Base-by-base conservation (phyloP, 2,888 invertebrate species). In the Tanypteryx hageni region DNA sequence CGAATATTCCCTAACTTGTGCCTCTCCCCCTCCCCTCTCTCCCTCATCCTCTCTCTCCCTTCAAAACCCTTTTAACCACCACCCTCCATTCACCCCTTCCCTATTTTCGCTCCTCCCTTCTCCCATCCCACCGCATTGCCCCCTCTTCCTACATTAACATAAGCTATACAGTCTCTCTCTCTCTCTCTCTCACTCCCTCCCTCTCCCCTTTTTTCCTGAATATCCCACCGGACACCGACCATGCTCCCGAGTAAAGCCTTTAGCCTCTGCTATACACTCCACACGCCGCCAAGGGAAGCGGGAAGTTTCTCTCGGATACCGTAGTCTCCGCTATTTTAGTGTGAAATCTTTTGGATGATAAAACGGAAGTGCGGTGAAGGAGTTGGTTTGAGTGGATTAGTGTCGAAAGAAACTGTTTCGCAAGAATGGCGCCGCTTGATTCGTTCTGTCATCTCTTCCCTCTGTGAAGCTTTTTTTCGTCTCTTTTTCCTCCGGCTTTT, bases 31-130 rank as follows among this genome's bases (percentile, higher is more conserved):
- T 44, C 44, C 5, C 5, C 44, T 5, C 44, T 44, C 44, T 44
- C 44, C 5, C 44, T 3, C 44, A 44, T 5, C 44, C 44, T 3
- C 14, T 16, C n/a, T 59, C 61, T 31, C 31, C 27, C 61, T 18
- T 58, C 18, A 85, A 18, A 89, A 89, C 89, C 64, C 83, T 56
- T 83, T 56, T 18, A 18, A 31, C 82, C 31, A 22, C 27, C 64
- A 27, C 86, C 61, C 59, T 59, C n/a, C 83, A 16, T 59, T 86
- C 16, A 64, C 89, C 27, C 31, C 61, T 89, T 64, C 64, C 57
- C 57, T 57, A 83, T 57, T 83, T 57, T 83, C 57, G 16, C 64
- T 64, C 64, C 64, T 18, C 56, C 89, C 16, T 31, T 44, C 9
- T 27, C 86, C 27, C 10, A 85, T 27, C 14, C 4, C 14, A 11